Percentiles rank a stretch among this genome's conserved stretches.
These are phyloP conservation scores for Solenodon paradoxus DNA, from an alignment of 2,113 vertebrate species.

Conservation along the genomic window DNA sequence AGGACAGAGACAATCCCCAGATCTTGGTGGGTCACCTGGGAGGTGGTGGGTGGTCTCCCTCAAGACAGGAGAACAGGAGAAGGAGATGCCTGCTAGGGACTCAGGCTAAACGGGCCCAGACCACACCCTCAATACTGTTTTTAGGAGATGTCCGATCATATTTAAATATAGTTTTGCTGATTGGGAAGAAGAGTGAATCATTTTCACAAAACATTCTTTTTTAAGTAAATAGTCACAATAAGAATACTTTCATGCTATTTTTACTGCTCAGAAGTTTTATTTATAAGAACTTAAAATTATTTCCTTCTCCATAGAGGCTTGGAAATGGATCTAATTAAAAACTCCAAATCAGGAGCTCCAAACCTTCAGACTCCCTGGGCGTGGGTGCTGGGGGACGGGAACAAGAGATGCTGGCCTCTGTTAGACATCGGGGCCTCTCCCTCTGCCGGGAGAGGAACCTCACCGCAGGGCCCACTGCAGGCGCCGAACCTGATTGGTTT, in stretches of 20 bases:
- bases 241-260: constrained; percentile 56
- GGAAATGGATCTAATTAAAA: constrained; percentile 41
- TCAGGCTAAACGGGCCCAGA: too few species aligned
- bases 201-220: constrained; percentile 62
- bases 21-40: neutral
- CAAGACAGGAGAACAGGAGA: neutral
- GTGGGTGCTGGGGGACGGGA: rapidly evolving
- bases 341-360: neutral
- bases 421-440: too few species aligned
- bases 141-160: neutral
- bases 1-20: neutral
- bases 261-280: constrained; percentile 56
- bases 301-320: constrained; percentile 19
- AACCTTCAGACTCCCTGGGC: neutral
- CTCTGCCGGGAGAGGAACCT: neutral
- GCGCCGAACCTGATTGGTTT: too few species aligned
- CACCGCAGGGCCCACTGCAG: too few species aligned
- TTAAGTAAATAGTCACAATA: constrained; percentile 60
- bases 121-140: neutral
- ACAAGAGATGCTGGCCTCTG: rapidly evolving
- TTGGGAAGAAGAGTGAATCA: constrained; percentile 27
- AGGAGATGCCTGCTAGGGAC: rapidly evolving
- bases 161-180: constrained; percentile 47
- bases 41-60: neutral
- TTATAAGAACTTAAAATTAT: constrained; percentile 36